Conservation (phyloP, 2,888 invertebrate species). For the Andrena bucephala region DNA sequence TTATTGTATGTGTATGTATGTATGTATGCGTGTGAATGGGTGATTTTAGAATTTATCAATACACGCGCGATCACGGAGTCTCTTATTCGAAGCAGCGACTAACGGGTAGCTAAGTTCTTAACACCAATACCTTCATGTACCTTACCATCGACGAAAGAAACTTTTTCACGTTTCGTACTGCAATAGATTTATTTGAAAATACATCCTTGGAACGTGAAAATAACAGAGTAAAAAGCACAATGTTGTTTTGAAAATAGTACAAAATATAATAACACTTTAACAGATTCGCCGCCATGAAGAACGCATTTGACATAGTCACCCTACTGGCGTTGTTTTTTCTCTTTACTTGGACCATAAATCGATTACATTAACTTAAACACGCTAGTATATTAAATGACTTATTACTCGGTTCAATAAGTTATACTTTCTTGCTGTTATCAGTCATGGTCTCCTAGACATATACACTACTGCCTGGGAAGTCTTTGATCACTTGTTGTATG, state of each 20-base stretch:
- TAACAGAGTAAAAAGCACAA: not conserved
- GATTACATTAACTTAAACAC: not conserved
- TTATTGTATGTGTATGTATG: constrained; percentile 46
- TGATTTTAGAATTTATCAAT: constrained; percentile 59
- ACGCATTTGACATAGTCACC: not conserved
- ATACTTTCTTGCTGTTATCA: constrained; percentile 12
- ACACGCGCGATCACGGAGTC: constrained; percentile 52
- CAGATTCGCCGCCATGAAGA: not conserved
- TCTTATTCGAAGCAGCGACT: constrained; percentile 36
- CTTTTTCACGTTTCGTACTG: not conserved
- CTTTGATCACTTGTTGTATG: too few species aligned
- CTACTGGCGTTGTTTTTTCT: not conserved
- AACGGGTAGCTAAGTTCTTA: constrained; percentile 13
- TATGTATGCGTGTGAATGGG: constrained; percentile 45
- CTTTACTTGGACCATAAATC: not conserved
- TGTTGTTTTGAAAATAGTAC: constrained; percentile 2
- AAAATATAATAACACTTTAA: not conserved
- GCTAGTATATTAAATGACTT: not conserved
- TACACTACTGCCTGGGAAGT: too few species aligned
- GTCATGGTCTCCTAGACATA: not conserved
- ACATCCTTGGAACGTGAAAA: not conserved
- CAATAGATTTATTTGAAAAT: not conserved
- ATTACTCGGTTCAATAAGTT: not conserved
- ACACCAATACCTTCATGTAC: not conserved
- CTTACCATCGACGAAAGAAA: not conserved